Percentiles rank a stretch among this genome's conserved stretches.
phyloP scores from a whole-genome alignment of 2,888 invertebrate genomes.

The Tyria jacobaeae region DNA sequence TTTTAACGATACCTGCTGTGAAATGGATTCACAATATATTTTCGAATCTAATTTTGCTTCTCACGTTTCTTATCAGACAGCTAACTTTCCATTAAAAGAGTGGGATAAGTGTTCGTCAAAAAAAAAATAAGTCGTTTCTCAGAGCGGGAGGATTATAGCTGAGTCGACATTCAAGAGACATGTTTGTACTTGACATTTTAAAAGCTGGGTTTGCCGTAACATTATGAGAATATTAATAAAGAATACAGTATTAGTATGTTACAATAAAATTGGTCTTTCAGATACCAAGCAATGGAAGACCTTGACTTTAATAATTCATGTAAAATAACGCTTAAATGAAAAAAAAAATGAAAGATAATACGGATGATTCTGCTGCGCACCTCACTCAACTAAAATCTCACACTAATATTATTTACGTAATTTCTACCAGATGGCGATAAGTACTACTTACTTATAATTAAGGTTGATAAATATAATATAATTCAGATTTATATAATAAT shows the following conservation, averaged over 20 bases:
- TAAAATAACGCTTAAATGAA: no score
- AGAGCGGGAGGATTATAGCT: constrained; percentile 2
- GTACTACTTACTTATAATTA: no score
- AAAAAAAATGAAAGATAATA: no score
- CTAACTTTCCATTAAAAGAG: constrained; percentile 4
- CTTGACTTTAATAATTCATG: neutral
- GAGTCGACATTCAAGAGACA: neutral
- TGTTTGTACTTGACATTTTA: neutral
- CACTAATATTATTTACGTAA: no score
- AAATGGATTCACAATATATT: neutral
- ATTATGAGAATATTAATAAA: neutral
- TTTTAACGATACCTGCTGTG: neutral
- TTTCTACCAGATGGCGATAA: no score
- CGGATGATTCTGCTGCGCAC: no score
- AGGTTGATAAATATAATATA: no score
- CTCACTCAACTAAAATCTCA: no score
- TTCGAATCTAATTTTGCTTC: constrained; percentile 5
- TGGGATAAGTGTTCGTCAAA: constrained; percentile 14
- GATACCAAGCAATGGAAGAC: neutral
- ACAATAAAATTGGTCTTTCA: neutral
- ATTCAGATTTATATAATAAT: no score
- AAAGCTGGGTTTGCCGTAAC: neutral
- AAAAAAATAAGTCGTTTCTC: constrained; percentile 16
- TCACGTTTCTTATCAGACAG: constrained; percentile 3
- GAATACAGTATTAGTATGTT: neutral